Evolutionary conservation across 2,888 invertebrate species (phyloP), one percentile per base, ranked within the genome.

Genomic region (Pachymerium ferrugineum): DNA sequence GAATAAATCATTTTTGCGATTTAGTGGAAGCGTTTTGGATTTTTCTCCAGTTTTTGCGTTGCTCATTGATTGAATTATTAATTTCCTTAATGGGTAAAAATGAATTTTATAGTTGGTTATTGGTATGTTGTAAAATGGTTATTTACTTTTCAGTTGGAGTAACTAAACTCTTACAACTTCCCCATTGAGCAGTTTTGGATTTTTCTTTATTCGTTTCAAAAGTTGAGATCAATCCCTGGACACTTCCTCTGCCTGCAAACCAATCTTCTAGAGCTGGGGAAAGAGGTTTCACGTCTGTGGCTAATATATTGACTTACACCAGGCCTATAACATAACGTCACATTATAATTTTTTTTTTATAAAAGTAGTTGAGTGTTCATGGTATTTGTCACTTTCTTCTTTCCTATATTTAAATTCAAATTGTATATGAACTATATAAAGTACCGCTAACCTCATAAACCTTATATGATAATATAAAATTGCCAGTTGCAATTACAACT

Each of bases 181-280:
- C 42, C 42, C 42, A 42, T 42, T 14, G 12, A 3, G n/a, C 14
- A 14, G 42, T 14, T 42, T 42, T 5, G 6, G 6, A n/a, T 16
- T 16, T 4, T 6, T n/a, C 8, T 19, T 19, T 28, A 19, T 67
- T 67, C 19, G 14, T 28, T 14, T 67, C 67, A 67, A 67, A 67
- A 10, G 12, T 28, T 4, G 67, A 67, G 19, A 67, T 67, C 8
- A 67, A 28, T 28, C 67, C 67, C 14, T 67, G 67, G 4, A 67
- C 67, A 67, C 67, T 67, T 14, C 67, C 67, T 67, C 67, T 22
- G 19, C 67, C 67, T 4, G 67, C 67, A 67, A 67, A 67, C 67
- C 67, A 67, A 28, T 67, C 67, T 67, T 67, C 29, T 2, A 22
- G 29, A 28, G 25, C 67, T 28, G 67, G 67, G 19, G 29, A 67